Base-by-base conservation (phyloP, 2,797 vertebrate species). In the Oreortyx pictus region DNA sequence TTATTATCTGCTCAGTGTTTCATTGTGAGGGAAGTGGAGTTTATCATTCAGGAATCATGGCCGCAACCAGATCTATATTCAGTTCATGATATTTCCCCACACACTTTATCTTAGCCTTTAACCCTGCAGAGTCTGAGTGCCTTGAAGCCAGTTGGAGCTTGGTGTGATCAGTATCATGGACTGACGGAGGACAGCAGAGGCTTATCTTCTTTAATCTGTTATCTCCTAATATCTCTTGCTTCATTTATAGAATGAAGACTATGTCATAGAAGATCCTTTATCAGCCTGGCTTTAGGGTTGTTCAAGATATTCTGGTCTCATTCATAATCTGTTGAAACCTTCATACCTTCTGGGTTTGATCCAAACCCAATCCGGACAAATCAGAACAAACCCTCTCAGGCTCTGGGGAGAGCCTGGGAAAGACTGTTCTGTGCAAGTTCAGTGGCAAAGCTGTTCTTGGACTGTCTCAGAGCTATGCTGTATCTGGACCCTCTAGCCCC, bases 211-310 rank as follows among this genome's bases (percentile, higher is more conserved):
- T 43, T 81, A 41, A 83, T 95, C 75, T 93, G 22, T 68, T 92
- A 90, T 89, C 84, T 94, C n/a, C 39, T 89, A 41, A 60, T 89
- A 83, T 71, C 60, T 92, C 80, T 93, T 86, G 70, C 64, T 93
- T 94, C 17, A 87, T 86, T 80, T 90, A 78, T 76, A 89, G 92
- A 88, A 86, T 29, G 24, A 11, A 14, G 29, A 33, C 56, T 70
- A 23, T 94, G 62, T 78, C 2, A 5, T 83, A 81, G 35, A 94
- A 70, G 60, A 82, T 89, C 35, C 35, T 76, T 82, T 92, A 83
- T 86, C 85, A 84, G 24, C 9, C 47, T 82, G 33, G 18, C 43
- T 80, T 87, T 70, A 47, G 60, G 56, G 43, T 86, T 88, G 64
- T 73, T 83, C 3, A 20, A 73, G 60, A n/a, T 79, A 44, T 52